Evolutionary conservation across 2,888 invertebrate species (phyloP).

Genomic region (Zhengitettix transpicula): DNA sequence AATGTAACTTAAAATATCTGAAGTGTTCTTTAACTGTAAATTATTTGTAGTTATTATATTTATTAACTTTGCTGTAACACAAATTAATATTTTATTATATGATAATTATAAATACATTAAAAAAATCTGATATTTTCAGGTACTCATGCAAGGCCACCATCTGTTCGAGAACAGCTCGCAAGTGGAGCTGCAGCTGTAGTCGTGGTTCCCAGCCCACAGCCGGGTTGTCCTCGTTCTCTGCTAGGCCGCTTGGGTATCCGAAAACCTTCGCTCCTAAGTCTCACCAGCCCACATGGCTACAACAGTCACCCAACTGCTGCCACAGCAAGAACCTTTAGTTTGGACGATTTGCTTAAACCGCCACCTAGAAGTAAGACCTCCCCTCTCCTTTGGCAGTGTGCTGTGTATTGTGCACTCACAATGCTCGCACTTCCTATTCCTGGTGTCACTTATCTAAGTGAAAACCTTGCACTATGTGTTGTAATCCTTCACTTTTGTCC

Average conservation of each 20-base stretch:
- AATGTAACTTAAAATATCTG: too few species aligned
- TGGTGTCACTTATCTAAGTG: not conserved
- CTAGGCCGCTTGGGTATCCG: conserved; percentile 74
- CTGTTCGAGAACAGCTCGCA: conserved; percentile 40
- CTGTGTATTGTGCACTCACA: not conserved
- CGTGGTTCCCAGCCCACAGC: conserved; percentile 19
- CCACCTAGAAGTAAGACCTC: conserved; percentile 60
- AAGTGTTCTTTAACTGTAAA: too few species aligned
- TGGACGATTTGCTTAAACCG: conserved; percentile 76
- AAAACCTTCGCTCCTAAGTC: conserved; percentile 72
- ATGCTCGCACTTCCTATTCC: not conserved
- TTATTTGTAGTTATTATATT: too few species aligned
- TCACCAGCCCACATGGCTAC: conserved; percentile 43
- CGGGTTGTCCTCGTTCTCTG: conserved; percentile 39
- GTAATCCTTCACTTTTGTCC: too few species aligned
- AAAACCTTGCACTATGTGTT: too few species aligned
- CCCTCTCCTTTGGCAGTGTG: not conserved
- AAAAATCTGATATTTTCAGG: conserved; percentile 2
- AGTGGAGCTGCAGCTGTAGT: conserved; percentile 26
- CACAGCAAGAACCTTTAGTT: conserved; percentile 68
- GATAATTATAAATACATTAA: too few species aligned
- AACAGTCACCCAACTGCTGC: conserved; percentile 33
- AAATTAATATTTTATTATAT: too few species aligned
- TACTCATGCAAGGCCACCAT: conserved; percentile 26
- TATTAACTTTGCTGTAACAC: too few species aligned